A percentile compares a stretch with the other conserved stretches of the same genome.
Evolutionary conservation across 2,888 invertebrate species (phyloP).

Genomic region (Caenorhabditis zanzibari): DNA sequence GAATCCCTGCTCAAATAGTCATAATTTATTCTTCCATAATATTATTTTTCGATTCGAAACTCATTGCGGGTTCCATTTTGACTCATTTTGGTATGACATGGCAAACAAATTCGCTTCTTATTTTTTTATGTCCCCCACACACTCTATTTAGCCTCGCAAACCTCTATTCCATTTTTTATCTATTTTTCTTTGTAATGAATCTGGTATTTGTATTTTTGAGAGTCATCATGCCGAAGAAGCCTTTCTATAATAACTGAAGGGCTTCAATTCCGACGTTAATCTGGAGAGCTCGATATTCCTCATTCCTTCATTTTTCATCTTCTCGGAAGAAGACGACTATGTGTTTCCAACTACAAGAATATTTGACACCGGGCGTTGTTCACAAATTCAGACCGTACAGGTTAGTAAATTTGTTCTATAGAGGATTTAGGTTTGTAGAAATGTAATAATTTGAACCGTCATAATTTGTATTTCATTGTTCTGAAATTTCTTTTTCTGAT

Average conservation of each 20-base stretch:
- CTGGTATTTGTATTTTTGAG: slow-evolving; percentile 32
- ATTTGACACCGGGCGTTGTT: slow-evolving; percentile 61
- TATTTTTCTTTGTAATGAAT: slow-evolving; percentile 35
- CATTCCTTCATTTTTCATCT: slow-evolving; percentile 13
- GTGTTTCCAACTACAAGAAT: slow-evolving; percentile 59
- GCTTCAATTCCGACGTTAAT: slow-evolving; percentile 38
- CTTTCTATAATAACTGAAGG: slow-evolving; percentile 17
- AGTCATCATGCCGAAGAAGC: slow-evolving; percentile 34
- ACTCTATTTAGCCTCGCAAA: slow-evolving; percentile 17
- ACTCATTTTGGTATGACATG: neutral
- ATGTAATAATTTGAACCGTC: no score
- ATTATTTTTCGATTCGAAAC: neutral
- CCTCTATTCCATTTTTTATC: neutral
- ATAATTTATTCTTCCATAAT: neutral
- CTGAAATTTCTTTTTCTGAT: no score
- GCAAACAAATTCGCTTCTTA: slow-evolving; percentile 14
- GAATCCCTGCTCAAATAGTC: slow-evolving; percentile 47
- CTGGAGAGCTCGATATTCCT: slow-evolving; percentile 2
- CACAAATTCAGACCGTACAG: slow-evolving; percentile 61
- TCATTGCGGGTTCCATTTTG: neutral
- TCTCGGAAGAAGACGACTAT: slow-evolving; percentile 13
- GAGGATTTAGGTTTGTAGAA: no score
- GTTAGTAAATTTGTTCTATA: slow-evolving; percentile 21
- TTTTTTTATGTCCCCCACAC: neutral
- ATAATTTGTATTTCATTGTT: no score